Percentiles rank a stretch among this genome's conserved stretches.
phyloP scores from a whole-genome alignment of 2,797 vertebrate genomes.

The Anguilla pacifica region DNA sequence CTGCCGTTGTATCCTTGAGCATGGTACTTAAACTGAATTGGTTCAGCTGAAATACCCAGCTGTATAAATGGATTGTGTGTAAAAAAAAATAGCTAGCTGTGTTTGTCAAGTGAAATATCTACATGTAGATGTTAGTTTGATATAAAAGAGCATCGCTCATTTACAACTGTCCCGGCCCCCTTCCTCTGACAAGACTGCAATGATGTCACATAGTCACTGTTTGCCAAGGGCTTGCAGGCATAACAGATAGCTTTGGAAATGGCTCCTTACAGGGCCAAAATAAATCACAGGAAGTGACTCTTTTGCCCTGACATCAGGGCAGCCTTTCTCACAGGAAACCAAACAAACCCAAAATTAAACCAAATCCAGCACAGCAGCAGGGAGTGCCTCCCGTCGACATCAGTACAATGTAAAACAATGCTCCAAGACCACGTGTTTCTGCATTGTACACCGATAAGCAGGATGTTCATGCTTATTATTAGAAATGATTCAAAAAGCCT shows the following conservation, averaged over 20 bases:
- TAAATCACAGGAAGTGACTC: conserved; percentile 1
- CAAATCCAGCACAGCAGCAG: neutral
- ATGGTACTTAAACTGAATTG: neutral
- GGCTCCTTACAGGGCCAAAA: neutral
- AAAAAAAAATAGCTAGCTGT: neutral
- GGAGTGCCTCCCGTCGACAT: neutral
- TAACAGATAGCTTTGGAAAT: neutral
- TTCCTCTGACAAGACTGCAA: neutral
- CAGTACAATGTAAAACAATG: conserved; percentile 11
- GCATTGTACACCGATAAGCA: neutral
- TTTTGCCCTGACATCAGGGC: neutral
- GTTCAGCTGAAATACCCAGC: too few relatives aligned
- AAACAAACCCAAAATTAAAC: conserved; percentile 19
- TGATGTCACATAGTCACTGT: neutral
- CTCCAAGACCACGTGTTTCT: neutral
- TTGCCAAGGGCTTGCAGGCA: neutral
- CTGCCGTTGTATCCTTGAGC: neutral
- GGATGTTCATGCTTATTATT: conserved; percentile 14
- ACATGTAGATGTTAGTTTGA: neutral
- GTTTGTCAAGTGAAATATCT: neutral
- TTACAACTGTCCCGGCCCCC: neutral
- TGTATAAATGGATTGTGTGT: too few relatives aligned
- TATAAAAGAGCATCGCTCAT: neutral
- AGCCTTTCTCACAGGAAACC: conserved; percentile 11
- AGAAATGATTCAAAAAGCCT: neutral